Conservation (phyloP, 2,113 vertebrate genomes). For the Hemichromis elongatus region DNA sequence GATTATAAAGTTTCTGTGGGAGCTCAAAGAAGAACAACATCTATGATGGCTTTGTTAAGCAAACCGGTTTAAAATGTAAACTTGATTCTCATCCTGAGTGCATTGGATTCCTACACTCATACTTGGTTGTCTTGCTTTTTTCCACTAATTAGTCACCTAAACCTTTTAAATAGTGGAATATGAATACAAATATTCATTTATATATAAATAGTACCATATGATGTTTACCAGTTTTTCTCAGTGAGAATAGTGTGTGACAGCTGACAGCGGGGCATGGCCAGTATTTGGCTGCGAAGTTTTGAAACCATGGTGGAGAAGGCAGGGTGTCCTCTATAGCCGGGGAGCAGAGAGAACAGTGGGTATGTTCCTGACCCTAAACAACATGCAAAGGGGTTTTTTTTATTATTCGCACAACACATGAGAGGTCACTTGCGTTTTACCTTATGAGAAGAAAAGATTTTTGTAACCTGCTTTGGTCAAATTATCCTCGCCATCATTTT, state of each 20-base stretch:
- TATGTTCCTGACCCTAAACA: conserved; percentile 72
- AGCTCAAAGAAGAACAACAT: fast-evolving
- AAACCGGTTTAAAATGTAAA: not conserved
- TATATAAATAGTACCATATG: not conserved
- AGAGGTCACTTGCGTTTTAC: not conserved
- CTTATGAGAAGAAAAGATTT: not conserved
- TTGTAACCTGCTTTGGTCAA: conserved; percentile 48
- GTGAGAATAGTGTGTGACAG: conserved; percentile 91
- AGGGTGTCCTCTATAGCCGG: conserved; percentile 85
- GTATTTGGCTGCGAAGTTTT: conserved; percentile 84
- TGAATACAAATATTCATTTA: not conserved
- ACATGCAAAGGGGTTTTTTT: not conserved
- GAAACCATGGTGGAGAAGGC: conserved; percentile 81
- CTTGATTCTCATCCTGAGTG: fast-evolving
- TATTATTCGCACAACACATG: not conserved
- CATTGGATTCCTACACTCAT: not conserved
- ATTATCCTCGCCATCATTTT: conserved; percentile 70
- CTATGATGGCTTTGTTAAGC: not conserved
- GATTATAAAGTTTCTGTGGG: fast-evolving
- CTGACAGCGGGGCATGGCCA: conserved; percentile 87
- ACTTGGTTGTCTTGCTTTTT: not conserved
- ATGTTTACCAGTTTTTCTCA: conserved; percentile 87
- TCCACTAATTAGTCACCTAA: fast-evolving
- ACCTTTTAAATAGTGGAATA: not conserved
- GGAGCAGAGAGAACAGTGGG: conserved; percentile 84